Conservation (phyloP, 2,888 invertebrate genomes). For the Physocephala rufipes region DNA sequence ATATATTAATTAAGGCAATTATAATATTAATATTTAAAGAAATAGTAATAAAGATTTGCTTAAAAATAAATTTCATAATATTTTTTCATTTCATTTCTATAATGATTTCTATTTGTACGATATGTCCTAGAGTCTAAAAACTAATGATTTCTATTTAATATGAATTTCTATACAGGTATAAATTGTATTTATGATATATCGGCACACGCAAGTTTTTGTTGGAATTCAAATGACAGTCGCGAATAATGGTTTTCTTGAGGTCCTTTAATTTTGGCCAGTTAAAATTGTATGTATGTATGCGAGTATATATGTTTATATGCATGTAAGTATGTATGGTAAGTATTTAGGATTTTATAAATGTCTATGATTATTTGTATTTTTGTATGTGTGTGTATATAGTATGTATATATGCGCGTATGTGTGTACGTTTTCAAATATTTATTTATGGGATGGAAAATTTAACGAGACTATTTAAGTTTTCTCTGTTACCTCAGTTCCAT, state of each 20-base stretch:
- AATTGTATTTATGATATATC: too few relatives aligned
- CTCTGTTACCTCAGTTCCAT: slow-evolving; percentile 33
- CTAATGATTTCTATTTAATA: slow-evolving; percentile 55
- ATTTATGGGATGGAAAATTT: not conserved
- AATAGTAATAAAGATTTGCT: not conserved
- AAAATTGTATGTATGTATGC: not conserved
- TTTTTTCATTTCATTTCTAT: not conserved
- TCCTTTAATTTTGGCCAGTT: too few relatives aligned
- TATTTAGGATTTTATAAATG: too few relatives aligned
- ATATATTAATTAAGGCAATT: not conserved
- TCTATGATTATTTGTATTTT: not conserved
- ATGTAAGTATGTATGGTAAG: slow-evolving; percentile 21
- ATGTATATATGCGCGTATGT: slow-evolving; percentile 22
- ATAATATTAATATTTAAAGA: not conserved
- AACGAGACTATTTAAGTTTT: slow-evolving; percentile 14
- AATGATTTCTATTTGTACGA: too few relatives aligned
- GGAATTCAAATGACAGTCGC: too few relatives aligned
- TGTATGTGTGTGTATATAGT: slow-evolving; percentile 28
- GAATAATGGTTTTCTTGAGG: too few relatives aligned
- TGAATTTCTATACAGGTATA: too few relatives aligned
- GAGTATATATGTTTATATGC: slow-evolving; percentile 23
- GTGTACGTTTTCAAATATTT: too few relatives aligned
- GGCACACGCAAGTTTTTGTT: too few relatives aligned
- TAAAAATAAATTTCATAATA: not conserved
- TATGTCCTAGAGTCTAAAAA: slow-evolving; percentile 53